Evolutionary conservation across 2,797 vertebrate genomes (phyloP).

Genomic region (Clarias laeviceps): DNA sequence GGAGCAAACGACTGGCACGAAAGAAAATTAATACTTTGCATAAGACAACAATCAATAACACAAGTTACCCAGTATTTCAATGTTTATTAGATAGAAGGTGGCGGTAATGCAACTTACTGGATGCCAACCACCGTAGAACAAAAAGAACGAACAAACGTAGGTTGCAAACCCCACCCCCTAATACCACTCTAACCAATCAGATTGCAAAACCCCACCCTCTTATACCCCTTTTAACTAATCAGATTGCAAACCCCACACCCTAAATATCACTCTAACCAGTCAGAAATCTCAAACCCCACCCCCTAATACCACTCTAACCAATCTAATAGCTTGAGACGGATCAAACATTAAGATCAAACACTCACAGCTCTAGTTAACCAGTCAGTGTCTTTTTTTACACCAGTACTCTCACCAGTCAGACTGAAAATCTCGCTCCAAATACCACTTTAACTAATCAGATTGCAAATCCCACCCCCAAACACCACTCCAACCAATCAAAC

Average conservation of each 20-base stretch:
- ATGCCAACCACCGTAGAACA: too few species aligned
- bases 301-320: neutral
- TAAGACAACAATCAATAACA: too few species aligned
- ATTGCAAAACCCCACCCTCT: rapidly evolving
- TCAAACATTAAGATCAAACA: too few species aligned
- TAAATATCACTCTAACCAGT: neutral
- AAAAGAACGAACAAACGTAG: too few species aligned
- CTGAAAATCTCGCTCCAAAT: neutral
- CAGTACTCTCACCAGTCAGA: neutral
- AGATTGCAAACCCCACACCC: neutral
- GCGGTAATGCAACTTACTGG: too few species aligned
- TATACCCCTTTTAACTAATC: neutral
- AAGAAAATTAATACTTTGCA: too few species aligned
- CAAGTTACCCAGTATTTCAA: too few species aligned
- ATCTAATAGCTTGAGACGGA: neutral
- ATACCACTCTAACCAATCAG: neutral
- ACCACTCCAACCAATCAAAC: neutral
- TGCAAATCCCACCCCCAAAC: rapidly evolving
- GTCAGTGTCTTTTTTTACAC: too few species aligned
- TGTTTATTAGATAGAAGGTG: too few species aligned
- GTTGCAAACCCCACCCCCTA: neutral
- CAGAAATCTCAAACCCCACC: rapidly evolving
- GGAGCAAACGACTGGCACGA: too few species aligned
- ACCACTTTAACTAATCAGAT: neutral
- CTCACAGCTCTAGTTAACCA: too few species aligned